Base-by-base conservation (phyloP, 2,797 vertebrate genomes). In the Brotula barbata region DNA sequence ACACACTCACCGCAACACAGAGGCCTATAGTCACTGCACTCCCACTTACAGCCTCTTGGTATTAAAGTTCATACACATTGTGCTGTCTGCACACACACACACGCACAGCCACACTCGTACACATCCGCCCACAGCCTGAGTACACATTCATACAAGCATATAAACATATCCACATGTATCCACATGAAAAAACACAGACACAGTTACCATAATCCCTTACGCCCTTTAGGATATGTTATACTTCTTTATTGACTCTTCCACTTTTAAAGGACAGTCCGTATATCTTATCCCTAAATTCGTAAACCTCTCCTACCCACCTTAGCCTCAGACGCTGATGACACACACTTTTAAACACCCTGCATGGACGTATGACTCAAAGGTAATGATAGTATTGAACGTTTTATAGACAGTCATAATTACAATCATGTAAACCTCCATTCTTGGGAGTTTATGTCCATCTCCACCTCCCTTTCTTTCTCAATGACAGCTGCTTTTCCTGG, bases 401-500 rank as follows among this genome's bases (percentile, higher is more conserved):
- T 89, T 89, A 87, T 84, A 86, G 77, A 77, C 67, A 85, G 80
- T 84, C 85, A 86, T 89, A 89, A 90, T 89, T 88, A 88, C 84
- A 85, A 84, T 89, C 65, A 84, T 89, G 81, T 71, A 79, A 88
- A 78, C 74, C 77, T 86, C 73, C 83, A 79, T 88, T 87, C 79
- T 82, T 46, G 36, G 75, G 71, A 84, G 84, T 89, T 89, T 87
- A 85, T 87, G 82, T 84, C 80, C 82, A 80, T 81, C 73, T 51
- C 80, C 81, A 80, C 78, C 79, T 83, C 64, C 64, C 70, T 67
- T 58, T 61, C 64, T 63, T 58, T 71, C 68, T 62, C 63, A 64
- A 76, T 87, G 87, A 91, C 89, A 91, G 91, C 90, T 85, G 82
- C 81, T 88, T 87, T 86, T 89, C 83, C 90, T 84, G 89, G 86